Base-by-base conservation (phyloP, 2,113 vertebrate genomes). In the Cheilinus undulatus region DNA sequence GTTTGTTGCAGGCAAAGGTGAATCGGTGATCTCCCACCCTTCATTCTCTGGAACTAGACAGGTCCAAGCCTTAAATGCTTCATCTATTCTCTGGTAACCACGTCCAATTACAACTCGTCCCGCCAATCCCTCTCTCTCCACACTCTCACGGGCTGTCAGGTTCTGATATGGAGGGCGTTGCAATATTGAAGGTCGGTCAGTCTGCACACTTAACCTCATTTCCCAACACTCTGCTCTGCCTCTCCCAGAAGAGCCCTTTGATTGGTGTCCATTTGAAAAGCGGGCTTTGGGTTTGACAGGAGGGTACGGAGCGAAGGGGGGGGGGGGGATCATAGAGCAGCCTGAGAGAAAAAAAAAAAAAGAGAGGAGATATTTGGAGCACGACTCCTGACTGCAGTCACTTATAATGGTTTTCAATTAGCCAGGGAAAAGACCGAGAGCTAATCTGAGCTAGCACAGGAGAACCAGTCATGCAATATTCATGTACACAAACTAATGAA, bases 331-430 rank as follows among this genome's bases (percentile, higher is more conserved):
- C 78, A n/a, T n/a, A 75, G 78, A 82, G 54, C 28, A 20, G 81
- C 52, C 61, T 42, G 32, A 3, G 23, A 24, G 11, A 20, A 61
- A 73, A 36, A 66, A 36, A 69, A 73, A 72, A 83, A 82, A 83
- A 40, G 53, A 78, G n/a, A 83, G 43, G 52, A 78, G 72, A 36
- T 83, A 85, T 84, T 75, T 61, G 32, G 52, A 78, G 73, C 42
- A 60, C 12, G 28, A 80, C 74, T 85, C 48, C 54, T 73, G 84
- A 88, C 86, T 81, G 76, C 45, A 80, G 69, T 68, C 69, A 68
- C 81, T 82, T 70, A 78, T 78, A 86, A 82, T 59, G 76, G 84
- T 80, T 90, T 91, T 93, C 90, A 92, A 92, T 92, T 91, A 92
- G 78, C 67, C 76, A 62, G 69, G 86, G 83, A 74, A 82, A 71